Evolutionary conservation across 2,888 invertebrate genomes (phyloP), one percentile per base, ranked within the genome.

Genomic region (Apoda limacodes): DNA sequence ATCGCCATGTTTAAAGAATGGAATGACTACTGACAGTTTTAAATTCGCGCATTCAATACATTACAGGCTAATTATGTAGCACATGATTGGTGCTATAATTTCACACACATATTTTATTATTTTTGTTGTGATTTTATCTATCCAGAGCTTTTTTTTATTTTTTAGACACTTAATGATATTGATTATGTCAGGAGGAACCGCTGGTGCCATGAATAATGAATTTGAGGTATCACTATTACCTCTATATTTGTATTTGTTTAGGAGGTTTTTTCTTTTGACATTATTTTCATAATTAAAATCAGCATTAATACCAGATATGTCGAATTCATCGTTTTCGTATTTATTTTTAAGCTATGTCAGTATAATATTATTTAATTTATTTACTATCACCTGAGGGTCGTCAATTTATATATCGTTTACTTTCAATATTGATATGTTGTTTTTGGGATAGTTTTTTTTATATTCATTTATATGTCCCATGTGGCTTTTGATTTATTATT

Each of bases 11-110:
- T 32, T 32, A 25, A 28, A 31, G 7, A 34, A 9, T 2, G 24
- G 30, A 20, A 25, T 30, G 7, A 34, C 32, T 10, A 31, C 12
- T 6, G 13, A 25, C 5, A 25, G 5, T 20, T 34, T 34, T 4
- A 34, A 9, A 19, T 25, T n/a, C 7, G 28, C 7, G 23, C 13
- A 4, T 35, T 31, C 9, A 28, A n/a, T 1, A 9, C 7, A 13
- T 35, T 29, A 39, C 5, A 33, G 9, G 10, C 34, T 34, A 7
- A 37, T 33, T 1, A 37, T 12, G 19, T 33, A 23, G 2, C 19
- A 4, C 2, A 33, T 9, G 6, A 25, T 22, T 7, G 9, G 2
- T 12, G 23, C 12, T 12, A 38, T 24, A 7, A 15, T 15, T 6
- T 30, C 22, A n/a, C 11, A 12, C 25, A n/a, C n/a, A n/a, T 13